phyloP scores from a whole-genome alignment of 2,113 vertebrate genomes.

The Pampusana beccarii region DNA sequence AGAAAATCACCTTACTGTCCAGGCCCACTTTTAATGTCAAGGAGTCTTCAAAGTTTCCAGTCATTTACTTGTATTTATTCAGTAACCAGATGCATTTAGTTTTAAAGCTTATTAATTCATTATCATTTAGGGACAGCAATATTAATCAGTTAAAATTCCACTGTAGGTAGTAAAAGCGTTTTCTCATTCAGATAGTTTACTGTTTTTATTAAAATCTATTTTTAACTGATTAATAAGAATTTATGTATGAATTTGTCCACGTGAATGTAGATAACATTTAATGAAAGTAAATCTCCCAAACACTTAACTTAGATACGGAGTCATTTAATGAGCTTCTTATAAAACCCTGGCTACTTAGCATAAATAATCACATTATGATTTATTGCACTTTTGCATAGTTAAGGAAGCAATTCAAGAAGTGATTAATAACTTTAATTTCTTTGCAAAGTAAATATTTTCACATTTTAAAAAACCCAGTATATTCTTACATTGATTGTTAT shows the following conservation, averaged over 20 bases:
- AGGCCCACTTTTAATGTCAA: not conserved
- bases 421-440: slow-evolving; percentile 14
- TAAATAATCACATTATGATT: slow-evolving; percentile 47
- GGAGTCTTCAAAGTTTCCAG: not conserved
- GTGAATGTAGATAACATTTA: slow-evolving; percentile 32
- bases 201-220: slow-evolving; percentile 28
- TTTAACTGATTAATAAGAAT: slow-evolving; percentile 42
- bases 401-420: slow-evolving; percentile 3
- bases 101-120: slow-evolving; percentile 1
- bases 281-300: slow-evolving; percentile 20
- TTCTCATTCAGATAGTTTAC: not conserved
- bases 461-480: not conserved
- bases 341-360: slow-evolving; percentile 39
- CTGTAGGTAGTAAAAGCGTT: not conserved
- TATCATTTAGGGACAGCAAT: not conserved
- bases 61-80: not conserved
- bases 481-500: not conserved
- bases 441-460: slow-evolving; percentile 34
- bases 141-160: slow-evolving; percentile 11
- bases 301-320: slow-evolving; percentile 42
- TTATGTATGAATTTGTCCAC: slow-evolving; percentile 32
- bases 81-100: not conserved
- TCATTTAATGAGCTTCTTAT: slow-evolving; percentile 21
- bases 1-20: not conserved
- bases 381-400: slow-evolving; percentile 1